A percentile compares a stretch with the other conserved stretches of the same genome.
Conservation (phyloP, 2,797 vertebrate genomes). For the Triplophysa yarkandensis region DNA sequence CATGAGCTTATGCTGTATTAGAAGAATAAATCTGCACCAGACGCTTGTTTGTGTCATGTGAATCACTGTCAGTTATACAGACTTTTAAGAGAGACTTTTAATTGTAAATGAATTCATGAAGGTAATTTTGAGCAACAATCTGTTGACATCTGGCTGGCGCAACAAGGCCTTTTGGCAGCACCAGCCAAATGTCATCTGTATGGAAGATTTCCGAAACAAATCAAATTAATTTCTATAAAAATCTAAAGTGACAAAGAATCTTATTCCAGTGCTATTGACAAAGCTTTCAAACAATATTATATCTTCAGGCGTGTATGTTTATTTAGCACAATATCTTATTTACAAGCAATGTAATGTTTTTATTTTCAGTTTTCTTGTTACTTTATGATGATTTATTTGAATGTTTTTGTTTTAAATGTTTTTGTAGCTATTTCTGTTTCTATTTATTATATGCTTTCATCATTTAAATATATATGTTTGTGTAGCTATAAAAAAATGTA, state of each 20-base stretch:
- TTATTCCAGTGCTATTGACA: too few relatives aligned
- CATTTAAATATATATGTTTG: too few relatives aligned
- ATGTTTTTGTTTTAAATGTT: too few relatives aligned
- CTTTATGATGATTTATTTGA: too few relatives aligned
- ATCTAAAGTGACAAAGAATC: neutral
- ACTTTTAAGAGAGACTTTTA: neutral
- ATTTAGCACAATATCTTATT: neutral
- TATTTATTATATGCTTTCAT: too few relatives aligned
- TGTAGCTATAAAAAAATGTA: too few relatives aligned
- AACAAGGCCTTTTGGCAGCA: neutral
- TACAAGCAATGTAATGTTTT: too few relatives aligned
- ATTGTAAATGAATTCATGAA: too few relatives aligned
- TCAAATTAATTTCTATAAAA: neutral
- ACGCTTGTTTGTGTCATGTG: neutral
- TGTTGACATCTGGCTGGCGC: neutral
- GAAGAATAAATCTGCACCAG: conserved; percentile 1
- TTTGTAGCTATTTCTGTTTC: too few relatives aligned
- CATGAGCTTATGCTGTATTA: conserved; percentile 29
- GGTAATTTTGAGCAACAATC: neutral
- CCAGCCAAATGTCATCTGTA: neutral
- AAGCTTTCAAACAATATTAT: neutral
- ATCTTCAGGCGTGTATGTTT: neutral
- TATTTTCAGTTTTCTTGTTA: too few relatives aligned
- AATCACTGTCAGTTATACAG: neutral
- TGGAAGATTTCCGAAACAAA: neutral